phyloP scores from a whole-genome alignment of 2,888 invertebrate genomes.

The Cataglyphis altisquamis region DNA sequence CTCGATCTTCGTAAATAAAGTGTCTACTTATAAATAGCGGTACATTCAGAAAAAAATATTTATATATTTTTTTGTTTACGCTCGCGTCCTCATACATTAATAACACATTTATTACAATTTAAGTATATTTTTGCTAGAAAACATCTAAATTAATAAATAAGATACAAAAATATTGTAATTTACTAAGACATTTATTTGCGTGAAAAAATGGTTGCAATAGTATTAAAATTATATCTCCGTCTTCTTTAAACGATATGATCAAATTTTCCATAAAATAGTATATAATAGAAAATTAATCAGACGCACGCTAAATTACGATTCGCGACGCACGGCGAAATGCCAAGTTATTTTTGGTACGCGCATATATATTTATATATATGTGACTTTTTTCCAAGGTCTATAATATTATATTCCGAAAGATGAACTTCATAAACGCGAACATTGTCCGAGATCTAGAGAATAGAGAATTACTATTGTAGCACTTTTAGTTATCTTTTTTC shows the following conservation, averaged over 20 bases:
- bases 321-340: constrained; percentile 61
- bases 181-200: neutral
- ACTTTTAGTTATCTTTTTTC: neutral
- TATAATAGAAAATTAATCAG: constrained; percentile 65
- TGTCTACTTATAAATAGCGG: constrained; percentile 52
- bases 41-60: constrained; percentile 9
- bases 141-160: neutral
- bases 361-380: constrained; percentile 54
- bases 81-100: neutral
- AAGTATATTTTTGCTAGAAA: neutral
- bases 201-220: neutral
- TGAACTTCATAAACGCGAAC: constrained; percentile 49
- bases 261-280: constrained; percentile 21
- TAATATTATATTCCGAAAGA: constrained; percentile 62
- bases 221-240: neutral
- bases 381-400: constrained; percentile 72
- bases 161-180: neutral
- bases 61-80: constrained; percentile 29
- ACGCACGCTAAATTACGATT: constrained; percentile 63
- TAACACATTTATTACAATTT: constrained; percentile 10
- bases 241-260: neutral
- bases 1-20: constrained; percentile 59
- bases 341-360: constrained; percentile 73
- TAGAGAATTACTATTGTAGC: neutral
- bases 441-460: constrained; percentile 24